Conservation (phyloP, 2,797 vertebrate genomes). For the Rhynchotus rufescens region DNA sequence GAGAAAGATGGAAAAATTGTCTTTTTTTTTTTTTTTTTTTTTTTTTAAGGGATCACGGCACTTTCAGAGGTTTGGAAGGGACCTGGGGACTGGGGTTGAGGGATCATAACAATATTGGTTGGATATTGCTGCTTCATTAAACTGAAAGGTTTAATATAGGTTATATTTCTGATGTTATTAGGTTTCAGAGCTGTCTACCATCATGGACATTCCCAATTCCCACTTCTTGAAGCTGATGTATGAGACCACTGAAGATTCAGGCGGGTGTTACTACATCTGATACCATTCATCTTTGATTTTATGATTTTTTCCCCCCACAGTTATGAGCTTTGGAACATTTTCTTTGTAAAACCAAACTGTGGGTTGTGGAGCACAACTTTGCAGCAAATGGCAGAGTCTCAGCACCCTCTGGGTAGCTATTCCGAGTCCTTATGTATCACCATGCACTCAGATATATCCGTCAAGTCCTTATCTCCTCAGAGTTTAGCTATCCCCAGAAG, state of each 20-base stretch:
- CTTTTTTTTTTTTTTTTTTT: neutral
- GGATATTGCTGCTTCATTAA: neutral
- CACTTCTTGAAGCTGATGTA: neutral
- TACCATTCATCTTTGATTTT: neutral
- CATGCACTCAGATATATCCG: rapidly evolving
- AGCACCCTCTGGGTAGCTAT: neutral
- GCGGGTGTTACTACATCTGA: neutral
- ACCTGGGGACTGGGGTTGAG: neutral
- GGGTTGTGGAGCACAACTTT: neutral
- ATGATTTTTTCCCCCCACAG: rapidly evolving
- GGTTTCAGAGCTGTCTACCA: neutral
- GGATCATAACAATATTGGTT: neutral
- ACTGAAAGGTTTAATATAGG: neutral
- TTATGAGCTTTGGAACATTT: neutral
- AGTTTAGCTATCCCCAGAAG: neutral
- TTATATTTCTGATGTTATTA: neutral
- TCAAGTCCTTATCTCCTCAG: neutral
- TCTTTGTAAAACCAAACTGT: neutral
- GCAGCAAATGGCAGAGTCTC: neutral
- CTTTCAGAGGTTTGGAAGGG: neutral
- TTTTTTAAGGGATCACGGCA: neutral
- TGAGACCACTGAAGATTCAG: neutral
- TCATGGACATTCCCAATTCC: neutral
- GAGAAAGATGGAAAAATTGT: neutral
- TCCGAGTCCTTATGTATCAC: neutral